Evolutionary conservation across 2,113 vertebrate genomes (phyloP).

Genomic region (Gallinago jamesoni): DNA sequence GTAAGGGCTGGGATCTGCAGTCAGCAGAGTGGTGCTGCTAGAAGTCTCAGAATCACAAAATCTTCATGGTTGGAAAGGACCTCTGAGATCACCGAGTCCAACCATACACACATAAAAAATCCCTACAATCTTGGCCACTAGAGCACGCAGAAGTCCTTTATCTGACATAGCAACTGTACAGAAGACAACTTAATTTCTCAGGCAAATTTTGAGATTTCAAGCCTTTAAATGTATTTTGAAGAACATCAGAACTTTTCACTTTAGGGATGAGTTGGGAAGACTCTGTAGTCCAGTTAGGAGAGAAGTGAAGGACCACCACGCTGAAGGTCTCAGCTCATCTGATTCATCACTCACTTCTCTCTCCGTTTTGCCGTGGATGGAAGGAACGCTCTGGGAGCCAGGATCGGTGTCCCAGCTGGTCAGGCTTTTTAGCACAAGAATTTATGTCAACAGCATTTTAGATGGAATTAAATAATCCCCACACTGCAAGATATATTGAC

Average conservation of each 20-base stretch:
- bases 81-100: too few species aligned
- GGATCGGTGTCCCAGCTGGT: background rate
- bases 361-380: background rate
- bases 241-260: background rate
- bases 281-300: background rate
- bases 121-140: too few species aligned
- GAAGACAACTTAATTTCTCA: background rate
- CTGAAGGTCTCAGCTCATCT: background rate
- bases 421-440: background rate
- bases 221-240: background rate
- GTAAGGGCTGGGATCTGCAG: background rate
- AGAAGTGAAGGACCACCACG: background rate
- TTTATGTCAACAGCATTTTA: background rate
- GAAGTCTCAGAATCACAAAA: too few species aligned
- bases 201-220: background rate
- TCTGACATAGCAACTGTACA: background rate
- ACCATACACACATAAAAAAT: too few species aligned
- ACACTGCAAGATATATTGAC: background rate
- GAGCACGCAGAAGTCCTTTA: background rate
- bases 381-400: background rate
- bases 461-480: background rate
- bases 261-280: background rate
- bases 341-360: background rate
- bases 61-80: too few species aligned
- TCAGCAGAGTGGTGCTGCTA: rapidly evolving